A percentile compares a stretch with the other conserved stretches of the same genome.
Evolutionary conservation across 2,888 invertebrate species (phyloP).

Genomic region (Napeogenes inachia): DNA sequence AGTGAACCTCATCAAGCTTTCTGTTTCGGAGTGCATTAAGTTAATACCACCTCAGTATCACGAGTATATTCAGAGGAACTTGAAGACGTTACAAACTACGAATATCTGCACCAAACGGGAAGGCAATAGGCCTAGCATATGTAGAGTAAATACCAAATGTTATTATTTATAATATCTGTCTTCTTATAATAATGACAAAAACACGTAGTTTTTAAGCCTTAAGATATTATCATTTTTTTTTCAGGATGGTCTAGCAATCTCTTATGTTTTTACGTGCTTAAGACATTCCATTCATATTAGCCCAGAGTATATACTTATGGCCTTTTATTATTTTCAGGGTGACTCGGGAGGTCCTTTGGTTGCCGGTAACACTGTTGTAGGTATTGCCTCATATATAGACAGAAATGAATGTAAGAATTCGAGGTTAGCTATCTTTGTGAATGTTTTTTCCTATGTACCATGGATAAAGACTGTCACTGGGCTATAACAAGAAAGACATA

Average conservation of each 20-base stretch:
- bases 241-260: too few relatives aligned
- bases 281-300: background rate
- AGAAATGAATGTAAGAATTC: conserved; percentile 4
- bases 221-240: too few relatives aligned
- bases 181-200: too few relatives aligned
- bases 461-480: conserved; percentile 29
- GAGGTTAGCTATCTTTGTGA: conserved; percentile 25
- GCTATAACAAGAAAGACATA: conserved; percentile 11
- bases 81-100: conserved; percentile 12
- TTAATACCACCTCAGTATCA: conserved; percentile 14
- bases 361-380: conserved; percentile 26
- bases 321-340: conserved; percentile 28
- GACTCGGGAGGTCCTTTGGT: conserved; percentile 35
- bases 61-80: background rate
- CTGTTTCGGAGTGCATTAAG: conserved; percentile 23
- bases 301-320: too few relatives aligned
- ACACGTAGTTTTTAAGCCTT: too few relatives aligned
- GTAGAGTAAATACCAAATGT: conserved; percentile 14
- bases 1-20: conserved; percentile 23
- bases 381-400: conserved; percentile 31
- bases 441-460: conserved; percentile 23
- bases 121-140: conserved; percentile 15
- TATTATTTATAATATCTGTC: too few relatives aligned
- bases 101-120: conserved; percentile 21
- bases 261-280: background rate